Evolutionary conservation across 2,888 invertebrate genomes (phyloP), one percentile per base, ranked within the genome.

Genomic region (Heteromurus nitidus): DNA sequence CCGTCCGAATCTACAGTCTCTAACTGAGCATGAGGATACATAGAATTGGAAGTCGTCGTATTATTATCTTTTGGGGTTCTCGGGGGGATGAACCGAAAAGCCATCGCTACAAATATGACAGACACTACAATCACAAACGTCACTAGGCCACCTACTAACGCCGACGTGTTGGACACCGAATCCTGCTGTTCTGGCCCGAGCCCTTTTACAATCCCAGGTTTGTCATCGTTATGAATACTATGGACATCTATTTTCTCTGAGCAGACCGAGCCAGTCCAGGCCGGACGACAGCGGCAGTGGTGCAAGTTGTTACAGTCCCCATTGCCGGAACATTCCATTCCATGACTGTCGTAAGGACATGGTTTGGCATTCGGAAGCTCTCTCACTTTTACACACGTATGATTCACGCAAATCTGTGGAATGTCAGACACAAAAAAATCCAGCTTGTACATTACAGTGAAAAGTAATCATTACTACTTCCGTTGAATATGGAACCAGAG

Each of bases 241-340:
- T 68, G 73, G n/a, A 62, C 44, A 44, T 82, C 80, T 47, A 69
- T 50, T 31, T 53, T 69, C n/a, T 31, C 72, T n/a, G 70, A 70
- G 72, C 85, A 85, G 26, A 74, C 62, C 13, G 36, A n/a, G 20
- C 82, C 82, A 28, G 60, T 81, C 84, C 84, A 84, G 26, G 72
- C 75, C 3, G 70, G 75, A 16, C 42, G 28, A 47, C 86, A 86
- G 3, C 60, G 79, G 53, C 86, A 86, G 11, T 58, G 76, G 22
- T 74, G 64, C n/a, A 50, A 18, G 44, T 76, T 82, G 5, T 82
- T 85, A 53, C 86, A 86, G 47, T 85, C 86, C 18, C 86, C 86
- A 26, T 84, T 74, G 1, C 68, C 82, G 0, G 82, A 84, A 68
- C 86, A 86, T 55, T 85, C 86, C 28, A 18, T 47, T 11, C 75